A percentile compares a stretch with the other conserved stretches of the same genome.
These are phyloP conservation scores for Drosophila anomalata DNA, from an alignment of 2,888 invertebrate species.

Conservation along the genomic window DNA sequence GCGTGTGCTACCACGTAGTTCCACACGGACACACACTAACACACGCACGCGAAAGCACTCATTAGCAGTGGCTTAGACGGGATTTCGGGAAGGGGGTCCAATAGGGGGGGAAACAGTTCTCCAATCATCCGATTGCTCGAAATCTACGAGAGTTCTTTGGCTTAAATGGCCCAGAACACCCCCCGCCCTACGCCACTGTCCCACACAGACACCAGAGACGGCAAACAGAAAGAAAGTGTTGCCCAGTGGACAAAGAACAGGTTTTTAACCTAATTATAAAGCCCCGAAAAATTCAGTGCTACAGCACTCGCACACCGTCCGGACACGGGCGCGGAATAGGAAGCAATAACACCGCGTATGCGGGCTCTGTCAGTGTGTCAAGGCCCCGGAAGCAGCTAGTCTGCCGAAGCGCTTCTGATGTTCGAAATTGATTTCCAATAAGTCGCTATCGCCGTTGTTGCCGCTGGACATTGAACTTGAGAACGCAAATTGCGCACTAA, in stretches of 20 bases:
- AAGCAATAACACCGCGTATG: slow-evolving; percentile 10
- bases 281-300: slow-evolving; percentile 34
- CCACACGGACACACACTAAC: slow-evolving; percentile 25
- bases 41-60: slow-evolving; percentile 9
- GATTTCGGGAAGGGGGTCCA: not conserved
- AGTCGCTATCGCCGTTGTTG: slow-evolving; percentile 22
- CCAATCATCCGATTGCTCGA: not conserved
- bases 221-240: slow-evolving; percentile 66
- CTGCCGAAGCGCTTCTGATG: not conserved
- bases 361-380: slow-evolving; percentile 47
- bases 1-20: slow-evolving; percentile 74
- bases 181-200: not conserved
- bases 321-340: slow-evolving; percentile 22
- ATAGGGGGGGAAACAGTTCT: not conserved
- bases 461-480: slow-evolving; percentile 66
- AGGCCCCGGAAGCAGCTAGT: slow-evolving; percentile 49
- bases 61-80: slow-evolving; percentile 4
- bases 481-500: slow-evolving; percentile 32
- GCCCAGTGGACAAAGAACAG: slow-evolving; percentile 71
- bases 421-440: slow-evolving; percentile 34
- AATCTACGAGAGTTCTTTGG: not conserved
- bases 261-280: slow-evolving; percentile 75
- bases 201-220: slow-evolving; percentile 5
- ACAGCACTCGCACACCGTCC: slow-evolving; percentile 1
- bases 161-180: not conserved